Evolutionary conservation across 2,888 invertebrate species (phyloP).

Genomic region (Nudaria mundana): DNA sequence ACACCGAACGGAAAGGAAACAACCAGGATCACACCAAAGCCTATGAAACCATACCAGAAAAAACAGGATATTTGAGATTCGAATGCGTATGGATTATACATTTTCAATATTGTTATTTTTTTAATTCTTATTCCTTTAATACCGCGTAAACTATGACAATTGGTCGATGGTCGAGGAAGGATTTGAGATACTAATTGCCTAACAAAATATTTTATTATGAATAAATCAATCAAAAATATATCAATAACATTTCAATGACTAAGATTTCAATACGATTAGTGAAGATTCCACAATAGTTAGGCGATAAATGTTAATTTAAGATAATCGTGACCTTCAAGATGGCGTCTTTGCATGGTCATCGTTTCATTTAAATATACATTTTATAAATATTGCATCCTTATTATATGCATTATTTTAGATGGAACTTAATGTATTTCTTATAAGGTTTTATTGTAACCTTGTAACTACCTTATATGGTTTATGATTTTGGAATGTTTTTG

Average conservation of each 20-base stretch:
- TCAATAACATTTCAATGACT: neutral
- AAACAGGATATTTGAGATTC: too few species aligned
- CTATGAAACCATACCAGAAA: too few species aligned
- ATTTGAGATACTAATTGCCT: too few species aligned
- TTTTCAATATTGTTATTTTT: too few species aligned
- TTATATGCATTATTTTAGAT: too few species aligned
- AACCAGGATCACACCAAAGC: too few species aligned
- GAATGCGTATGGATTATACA: too few species aligned
- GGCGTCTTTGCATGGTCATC: constrained; percentile 18
- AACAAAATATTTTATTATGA: too few species aligned
- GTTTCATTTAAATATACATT: constrained; percentile 46
- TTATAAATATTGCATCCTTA: constrained; percentile 36
- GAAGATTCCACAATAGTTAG: constrained; percentile 8
- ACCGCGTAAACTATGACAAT: too few species aligned
- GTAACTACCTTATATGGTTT: neutral
- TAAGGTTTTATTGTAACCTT: constrained; percentile 19
- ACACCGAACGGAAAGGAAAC: too few species aligned
- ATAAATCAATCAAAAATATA: neutral
- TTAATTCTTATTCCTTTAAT: too few species aligned
- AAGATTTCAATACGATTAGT: constrained; percentile 2
- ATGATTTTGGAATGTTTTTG: constrained; percentile 3
- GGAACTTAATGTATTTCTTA: constrained; percentile 6
- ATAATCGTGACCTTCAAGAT: constrained; percentile 23
- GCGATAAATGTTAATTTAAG: constrained; percentile 29
- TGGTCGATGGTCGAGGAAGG: too few species aligned